These are phyloP conservation scores for Atta cephalotes DNA, from an alignment of 1,140 invertebrate genomes.

Conservation along the genomic window DNA sequence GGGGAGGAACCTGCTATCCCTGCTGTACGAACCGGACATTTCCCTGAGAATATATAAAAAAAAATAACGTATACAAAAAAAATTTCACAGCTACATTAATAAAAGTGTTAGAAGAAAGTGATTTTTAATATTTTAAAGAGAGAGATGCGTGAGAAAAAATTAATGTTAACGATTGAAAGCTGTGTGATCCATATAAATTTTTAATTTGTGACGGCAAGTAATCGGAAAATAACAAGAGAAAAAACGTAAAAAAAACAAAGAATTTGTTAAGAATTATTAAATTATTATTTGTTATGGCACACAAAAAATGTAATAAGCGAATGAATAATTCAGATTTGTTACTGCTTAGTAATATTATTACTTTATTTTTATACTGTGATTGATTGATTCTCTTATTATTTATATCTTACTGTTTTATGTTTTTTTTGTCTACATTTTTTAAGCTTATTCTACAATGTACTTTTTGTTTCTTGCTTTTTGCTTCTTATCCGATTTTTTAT, in stretches of 20 bases:
- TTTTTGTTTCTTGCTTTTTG: too few relatives aligned
- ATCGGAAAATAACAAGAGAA: background rate
- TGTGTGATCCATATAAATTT: background rate
- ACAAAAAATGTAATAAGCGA: too few relatives aligned
- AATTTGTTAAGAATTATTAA: background rate
- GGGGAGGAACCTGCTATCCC: background rate
- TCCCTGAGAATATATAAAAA: background rate
- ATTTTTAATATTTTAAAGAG: background rate
- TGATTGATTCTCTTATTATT: too few relatives aligned
- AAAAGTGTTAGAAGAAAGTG: background rate
- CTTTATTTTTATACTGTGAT: too few relatives aligned
- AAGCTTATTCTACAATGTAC: too few relatives aligned
- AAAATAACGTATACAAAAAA: background rate
- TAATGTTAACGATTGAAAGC: background rate
- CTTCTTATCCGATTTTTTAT: too few relatives aligned
- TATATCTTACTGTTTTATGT: too few relatives aligned
- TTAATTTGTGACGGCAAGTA: background rate
- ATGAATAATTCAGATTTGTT: too few relatives aligned
- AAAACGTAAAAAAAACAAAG: background rate
- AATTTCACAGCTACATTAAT: background rate
- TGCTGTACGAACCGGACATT: background rate
- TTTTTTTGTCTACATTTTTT: too few relatives aligned
- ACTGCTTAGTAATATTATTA: too few relatives aligned
- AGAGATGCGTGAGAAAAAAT: background rate
- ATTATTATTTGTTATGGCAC: too few relatives aligned